These are phyloP conservation scores for Chrysochloris asiatica DNA, from an alignment of 2,113 vertebrate genomes.

Conservation along the genomic window DNA sequence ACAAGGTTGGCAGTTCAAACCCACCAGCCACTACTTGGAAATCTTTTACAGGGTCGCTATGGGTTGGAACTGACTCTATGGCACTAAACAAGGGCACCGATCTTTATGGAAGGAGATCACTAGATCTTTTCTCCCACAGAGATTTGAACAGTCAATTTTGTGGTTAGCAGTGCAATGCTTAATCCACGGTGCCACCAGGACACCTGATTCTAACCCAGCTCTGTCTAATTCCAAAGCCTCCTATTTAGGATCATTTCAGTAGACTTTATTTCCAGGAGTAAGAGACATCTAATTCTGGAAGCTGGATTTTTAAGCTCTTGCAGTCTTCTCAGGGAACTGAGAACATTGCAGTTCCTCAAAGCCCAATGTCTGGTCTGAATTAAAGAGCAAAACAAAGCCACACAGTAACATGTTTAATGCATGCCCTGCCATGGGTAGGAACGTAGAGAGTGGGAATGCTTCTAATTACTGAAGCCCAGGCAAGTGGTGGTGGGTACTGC, in stretches of 20 bases:
- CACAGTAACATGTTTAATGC: too few species aligned
- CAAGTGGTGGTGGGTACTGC: rapidly evolving
- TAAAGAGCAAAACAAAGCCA: slow-evolving; percentile 49
- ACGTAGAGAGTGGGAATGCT: background rate
- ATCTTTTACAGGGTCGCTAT: too few species aligned
- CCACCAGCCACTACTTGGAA: too few species aligned
- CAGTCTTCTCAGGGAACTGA: background rate
- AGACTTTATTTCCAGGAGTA: background rate
- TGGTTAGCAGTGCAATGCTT: too few species aligned
- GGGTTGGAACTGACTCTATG: too few species aligned
- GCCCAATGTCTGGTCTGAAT: slow-evolving; percentile 23
- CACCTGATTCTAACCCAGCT: background rate
- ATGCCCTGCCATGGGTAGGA: background rate
- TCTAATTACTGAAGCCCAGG: background rate
- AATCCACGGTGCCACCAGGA: too few species aligned
- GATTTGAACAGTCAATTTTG: too few species aligned
- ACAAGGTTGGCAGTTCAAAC: too few species aligned
- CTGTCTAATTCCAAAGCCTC: background rate
- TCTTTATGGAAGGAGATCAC: too few species aligned
- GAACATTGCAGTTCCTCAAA: background rate
- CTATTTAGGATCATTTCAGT: background rate
- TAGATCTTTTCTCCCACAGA: too few species aligned
- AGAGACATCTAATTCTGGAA: background rate
- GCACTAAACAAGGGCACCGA: too few species aligned
- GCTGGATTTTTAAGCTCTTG: background rate